Evolutionary conservation across 2,113 vertebrate genomes (phyloP), one percentile per base, ranked within the genome.

Genomic region (Peromyscus polionotus): DNA sequence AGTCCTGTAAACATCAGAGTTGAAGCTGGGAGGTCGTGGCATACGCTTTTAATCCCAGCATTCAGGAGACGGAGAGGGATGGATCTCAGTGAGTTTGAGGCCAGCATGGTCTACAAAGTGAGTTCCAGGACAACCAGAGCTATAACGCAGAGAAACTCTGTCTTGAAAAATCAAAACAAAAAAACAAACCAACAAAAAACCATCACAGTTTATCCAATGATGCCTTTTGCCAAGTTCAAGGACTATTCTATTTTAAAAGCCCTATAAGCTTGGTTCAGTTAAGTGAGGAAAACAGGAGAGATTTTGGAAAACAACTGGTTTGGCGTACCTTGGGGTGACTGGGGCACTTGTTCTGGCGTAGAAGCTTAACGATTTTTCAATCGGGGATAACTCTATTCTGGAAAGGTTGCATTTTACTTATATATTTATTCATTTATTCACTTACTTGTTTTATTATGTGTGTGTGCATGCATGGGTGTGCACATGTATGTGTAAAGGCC

Each of bases 181-280:
- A 59, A 59, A 59, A 51, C 9, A 19, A 59, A 59, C 14, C 4
- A 68, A 31, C 12, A 28, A 72, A 72, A n/a, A 72, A 3, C 16
- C n/a, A 39, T 72, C 17, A n/a, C 70, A 39, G 36, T 20, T 72
- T 17, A 39, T n/a, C 17, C 70, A 72, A 39, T 72, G 36, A 39
- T 72, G 11, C 39, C 45, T 91, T 84, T 92, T 54, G 61, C 36
- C 51, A 83, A 93, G n/a, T 80, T 91, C 68, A 95, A 59, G 68
- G 39, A 91, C 88, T 61, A 76, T 14, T 65, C 10, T 90, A 42
- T 95, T 95, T 94, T 91, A 81, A 67, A 48, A 67, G 17, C 11
- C 45, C 16, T n/a, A 20, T 63, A 45, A 75, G 14, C 61, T 96
- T 31, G 3, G 11, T 93, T 81, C 85, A 70, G 54, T 73, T 95